Evolutionary conservation across 2,797 vertebrate species (phyloP), one percentile per base, ranked within the genome.

Genomic region (Dryobates pubescens): DNA sequence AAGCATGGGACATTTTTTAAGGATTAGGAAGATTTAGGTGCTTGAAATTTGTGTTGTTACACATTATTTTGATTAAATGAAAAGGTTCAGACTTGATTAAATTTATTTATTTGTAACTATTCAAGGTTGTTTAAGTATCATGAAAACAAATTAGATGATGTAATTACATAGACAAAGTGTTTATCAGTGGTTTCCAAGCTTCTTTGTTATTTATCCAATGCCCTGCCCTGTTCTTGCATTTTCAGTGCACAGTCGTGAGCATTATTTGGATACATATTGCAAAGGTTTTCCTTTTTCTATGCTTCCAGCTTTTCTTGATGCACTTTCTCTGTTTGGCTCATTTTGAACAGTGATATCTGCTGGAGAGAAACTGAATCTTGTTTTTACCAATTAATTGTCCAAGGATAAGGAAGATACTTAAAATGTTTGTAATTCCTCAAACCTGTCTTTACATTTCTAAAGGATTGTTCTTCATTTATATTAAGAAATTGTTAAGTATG

Each of bases 41-140:
- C 87, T 95, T 96, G 96, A 94, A 97, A 97, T 94, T 97, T 91
- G 94, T 95, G 95, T 96, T 96, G 92, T 95, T 97, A 78, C 93
- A 93, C 62, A 67, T 90, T 96, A 95, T 95, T 97, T 97, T 96
- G 85, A 96, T 97, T 96, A 96, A 96, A 95, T 92, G 71, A 95
- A 96, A 96, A 91, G 86, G 94, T 96, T 96, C 51, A 59, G 86
- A 82, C 73, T 96, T 87, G 59, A 89, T 90, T 92, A 86, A 92
- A 78, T 94, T 78, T 83, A 64, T 91, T 93, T 91, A 87, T 87
- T 62, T 90, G 68, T 73, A 88, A 62, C 70, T 70, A 27, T 76
- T 92, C 2, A 64, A 76, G 49, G 75, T 74, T 82, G 10, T 75
- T 72, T 85, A 29, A 63, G 38, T 89, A 76, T 83, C 61, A 80